Conservation (phyloP, 2,888 invertebrate species). For the Trachelus stipa region DNA sequence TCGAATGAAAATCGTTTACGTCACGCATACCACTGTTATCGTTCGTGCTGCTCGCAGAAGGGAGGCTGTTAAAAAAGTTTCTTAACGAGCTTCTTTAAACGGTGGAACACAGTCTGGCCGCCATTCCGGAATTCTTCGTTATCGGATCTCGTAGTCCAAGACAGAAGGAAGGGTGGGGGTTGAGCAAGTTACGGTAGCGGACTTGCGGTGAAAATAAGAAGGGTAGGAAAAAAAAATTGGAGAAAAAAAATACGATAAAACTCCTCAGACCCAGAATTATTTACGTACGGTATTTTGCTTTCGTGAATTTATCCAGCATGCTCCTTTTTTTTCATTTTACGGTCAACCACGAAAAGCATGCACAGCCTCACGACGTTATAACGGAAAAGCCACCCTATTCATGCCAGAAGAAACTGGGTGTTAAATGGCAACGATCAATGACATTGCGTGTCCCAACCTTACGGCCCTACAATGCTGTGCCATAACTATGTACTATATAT, state of each 20-base stretch:
- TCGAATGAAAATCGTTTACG: neutral
- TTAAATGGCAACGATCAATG: conserved; percentile 16
- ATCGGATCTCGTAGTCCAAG: neutral
- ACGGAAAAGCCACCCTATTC: neutral
- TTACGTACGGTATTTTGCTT: neutral
- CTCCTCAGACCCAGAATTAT: neutral
- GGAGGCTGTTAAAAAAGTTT: neutral
- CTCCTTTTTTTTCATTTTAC: neutral
- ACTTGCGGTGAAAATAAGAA: neutral
- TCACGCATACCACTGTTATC: neutral
- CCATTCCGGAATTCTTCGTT: neutral
- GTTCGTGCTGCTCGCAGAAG: neutral
- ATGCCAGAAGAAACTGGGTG: neutral
- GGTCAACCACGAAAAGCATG: neutral
- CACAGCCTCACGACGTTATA: neutral
- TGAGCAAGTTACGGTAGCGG: neutral
- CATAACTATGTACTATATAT: conserved; percentile 2
- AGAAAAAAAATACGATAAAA: neutral
- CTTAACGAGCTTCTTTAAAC: neutral
- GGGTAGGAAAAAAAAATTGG: too few species aligned
- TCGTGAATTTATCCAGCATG: neutral
- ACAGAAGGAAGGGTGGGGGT: neutral
- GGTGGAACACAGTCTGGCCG: neutral
- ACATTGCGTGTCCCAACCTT: conserved; percentile 16
- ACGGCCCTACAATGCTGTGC: neutral